Evolutionary conservation across 2,797 vertebrate species (phyloP), one percentile per base, ranked within the genome.

Genomic region (Botia kubotai): DNA sequence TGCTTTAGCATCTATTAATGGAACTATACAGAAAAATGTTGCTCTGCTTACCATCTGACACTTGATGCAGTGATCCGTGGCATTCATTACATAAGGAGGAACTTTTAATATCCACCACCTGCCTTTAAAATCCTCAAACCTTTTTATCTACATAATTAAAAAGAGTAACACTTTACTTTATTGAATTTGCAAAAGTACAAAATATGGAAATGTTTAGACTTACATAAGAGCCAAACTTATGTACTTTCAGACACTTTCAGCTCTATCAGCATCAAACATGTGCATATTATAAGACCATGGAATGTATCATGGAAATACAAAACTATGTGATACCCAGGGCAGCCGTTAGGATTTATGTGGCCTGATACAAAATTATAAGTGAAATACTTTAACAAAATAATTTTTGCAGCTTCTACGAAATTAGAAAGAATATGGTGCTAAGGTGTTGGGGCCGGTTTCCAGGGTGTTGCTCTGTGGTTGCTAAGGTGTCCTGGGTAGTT

Each of bases 121-220:
- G 77, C 69, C 69, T 79, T 53, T 39, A 79, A 79, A 71, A 50
- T 2, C 12, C 6, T 52, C 5, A 60, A 62, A 53, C 5, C 46
- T 23, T 79, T 72, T 78, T 52, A 70, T 77, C 66, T 60, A n/a
- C 70, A 72, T 57, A 52, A 66, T 21, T 7, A 70, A 70, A 53
- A 6, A 16, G 63, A 70, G 66, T 58, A 76, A 16, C 67, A 13
- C 63, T 62, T 66, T 43, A 57, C 60, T 63, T 69, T 65, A 55
- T 48, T 67, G 48, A 50, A 72, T 65, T 73, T 58, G 62, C 29
- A 70, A 79, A 75, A 39, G 68, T 53, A 76, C 14, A 19, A 76
- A 72, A 83, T 70, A 67, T 46, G 60, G 55, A 77, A 82, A 26
- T 72, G 46, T 39, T 79, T 65, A 72, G 39, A 62, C 58, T 74